Base-by-base conservation (phyloP, 1,140 invertebrate genomes). In the Oncopodura yosiiana region DNA sequence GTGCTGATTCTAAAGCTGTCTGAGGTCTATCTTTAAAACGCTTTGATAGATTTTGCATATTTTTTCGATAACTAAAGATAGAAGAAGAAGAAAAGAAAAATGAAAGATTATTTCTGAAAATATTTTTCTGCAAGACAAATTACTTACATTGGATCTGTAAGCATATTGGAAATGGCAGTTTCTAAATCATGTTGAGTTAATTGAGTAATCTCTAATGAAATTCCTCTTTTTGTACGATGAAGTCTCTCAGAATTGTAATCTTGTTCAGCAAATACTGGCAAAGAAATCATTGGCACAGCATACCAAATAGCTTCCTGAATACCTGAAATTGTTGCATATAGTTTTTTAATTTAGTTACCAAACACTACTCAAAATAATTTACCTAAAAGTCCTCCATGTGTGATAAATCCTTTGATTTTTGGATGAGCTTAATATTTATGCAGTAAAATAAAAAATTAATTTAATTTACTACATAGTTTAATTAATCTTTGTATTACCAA, bases 401-500 rank as follows among this genome's bases (percentile, higher is more conserved):
- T 48, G 9, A 62, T 49, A 32, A 62, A 62, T 2, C 16, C 56
- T 34, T 38, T 6, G 18, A 58, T 52, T 48, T 62, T 62, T 23
- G 56, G 60, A 42, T 62, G 60, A 27, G 50, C 60, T 59, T 12
- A 14, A 49, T n/a, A 39, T 39, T 39, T 16, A 6, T 18, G 19
- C 37, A 39, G 5, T 39, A 5, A 11, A 18, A 5, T 18, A 39
- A 5, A 39, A 39, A n/a, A n/a, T n/a, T n/a, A n/a, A n/a, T n/a
- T n/a, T n/a, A n/a, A n/a, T n/a, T n/a, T n/a, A n/a, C n/a, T n/a
- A n/a, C n/a, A n/a, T n/a, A n/a, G n/a, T n/a, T n/a, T n/a, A n/a
- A n/a, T n/a, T n/a, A n/a, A n/a, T n/a, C n/a, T 24, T 12, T 21
- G 3, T 68, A 74, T 71, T 68, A 79, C 79, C 84, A 29, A 87